Conservation (phyloP, 2,797 vertebrate genomes). For the Denticeps clupeoides region DNA sequence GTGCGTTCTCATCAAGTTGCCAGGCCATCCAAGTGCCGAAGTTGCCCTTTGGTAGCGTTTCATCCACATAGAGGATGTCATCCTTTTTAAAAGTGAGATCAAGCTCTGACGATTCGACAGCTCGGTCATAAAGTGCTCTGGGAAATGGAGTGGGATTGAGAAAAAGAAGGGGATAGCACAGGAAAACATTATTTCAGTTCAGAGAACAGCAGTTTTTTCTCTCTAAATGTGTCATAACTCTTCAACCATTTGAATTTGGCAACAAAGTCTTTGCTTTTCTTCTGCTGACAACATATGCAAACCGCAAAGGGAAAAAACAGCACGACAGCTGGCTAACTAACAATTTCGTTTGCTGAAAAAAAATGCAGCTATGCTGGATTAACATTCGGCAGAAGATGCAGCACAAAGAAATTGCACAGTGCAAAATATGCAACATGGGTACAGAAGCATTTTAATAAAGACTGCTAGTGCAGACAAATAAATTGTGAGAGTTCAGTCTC, state of each 20-base stretch:
- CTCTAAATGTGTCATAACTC: constrained; percentile 32
- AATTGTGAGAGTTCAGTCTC: too few relatives aligned
- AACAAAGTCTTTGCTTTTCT: constrained; percentile 53
- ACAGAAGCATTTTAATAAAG: too few relatives aligned
- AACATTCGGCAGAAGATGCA: too few relatives aligned
- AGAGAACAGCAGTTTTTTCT: constrained; percentile 10
- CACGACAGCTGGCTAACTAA: constrained; percentile 47
- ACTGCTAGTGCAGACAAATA: too few relatives aligned
- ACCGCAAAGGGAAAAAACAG: constrained; percentile 45
- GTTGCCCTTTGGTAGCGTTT: constrained; percentile 84
- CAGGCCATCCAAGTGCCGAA: constrained; percentile 96
- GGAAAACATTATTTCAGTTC: background rate
- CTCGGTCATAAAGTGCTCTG: constrained; percentile 90
- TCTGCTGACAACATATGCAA: constrained; percentile 47
- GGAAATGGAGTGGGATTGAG: constrained; percentile 14
- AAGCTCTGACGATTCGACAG: constrained; percentile 75
- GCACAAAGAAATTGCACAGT: too few relatives aligned
- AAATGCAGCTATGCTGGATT: constrained; percentile 40
- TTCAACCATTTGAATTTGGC: constrained; percentile 26
- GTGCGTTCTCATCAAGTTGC: constrained; percentile 92
- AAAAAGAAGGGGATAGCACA: constrained; percentile 16
- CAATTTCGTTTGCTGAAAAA: constrained; percentile 38
- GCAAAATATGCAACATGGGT: too few relatives aligned
- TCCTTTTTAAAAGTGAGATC: constrained; percentile 96
- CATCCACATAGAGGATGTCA: constrained; percentile 92